Base-by-base conservation (phyloP, 2,113 vertebrate species). In the Romanogobio albipinnatus region DNA sequence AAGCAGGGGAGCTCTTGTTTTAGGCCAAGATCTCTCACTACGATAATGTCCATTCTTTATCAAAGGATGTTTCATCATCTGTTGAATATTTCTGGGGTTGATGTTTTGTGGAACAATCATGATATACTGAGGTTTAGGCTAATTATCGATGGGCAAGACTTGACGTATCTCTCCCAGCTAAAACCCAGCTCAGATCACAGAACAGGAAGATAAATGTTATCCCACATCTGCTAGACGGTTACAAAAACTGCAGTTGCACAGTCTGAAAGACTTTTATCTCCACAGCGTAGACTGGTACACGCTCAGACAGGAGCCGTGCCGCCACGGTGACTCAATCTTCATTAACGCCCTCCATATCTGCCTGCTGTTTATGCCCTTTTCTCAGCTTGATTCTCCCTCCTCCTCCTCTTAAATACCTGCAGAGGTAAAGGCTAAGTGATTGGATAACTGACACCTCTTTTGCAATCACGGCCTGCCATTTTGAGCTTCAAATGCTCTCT, bases 351-450 rank as follows among this genome's bases (percentile, higher is more conserved):
- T 82, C 66, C 49, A 43, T 33, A 70, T 82, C 66, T 71, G 79
- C 79, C 79, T 64, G 79, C 66, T 82, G 81, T 82, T 82, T 71
- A 82, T 70, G 66, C 81, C 81, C 33, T 39, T 70, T 73, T 58
- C 80, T 70, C 22, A 13, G 66, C 49, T 58, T 71, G 45, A 68
- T 81, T 19, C 79, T 29, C 59, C 79, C 43, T 68, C 79, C 61
- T 51, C 51, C 43, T 81, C 62, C 45, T 51, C 22, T 71, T 82
- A 82, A 82, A 82, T 58, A 73, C 81, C 49, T 82, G 64, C 47
- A 58, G 81, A 82, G 64, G 81, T 82, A 82, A 58, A 82, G 66
- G 81, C 81, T 82, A 82, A 82, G 81, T 82, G 81, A 82, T 73
- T 82, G 81, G 81, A 56, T 82, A 82, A 73, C 81, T 58, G 81